Base-by-base conservation (phyloP, 2,797 vertebrate genomes). In the Phylloscopus collybita region DNA sequence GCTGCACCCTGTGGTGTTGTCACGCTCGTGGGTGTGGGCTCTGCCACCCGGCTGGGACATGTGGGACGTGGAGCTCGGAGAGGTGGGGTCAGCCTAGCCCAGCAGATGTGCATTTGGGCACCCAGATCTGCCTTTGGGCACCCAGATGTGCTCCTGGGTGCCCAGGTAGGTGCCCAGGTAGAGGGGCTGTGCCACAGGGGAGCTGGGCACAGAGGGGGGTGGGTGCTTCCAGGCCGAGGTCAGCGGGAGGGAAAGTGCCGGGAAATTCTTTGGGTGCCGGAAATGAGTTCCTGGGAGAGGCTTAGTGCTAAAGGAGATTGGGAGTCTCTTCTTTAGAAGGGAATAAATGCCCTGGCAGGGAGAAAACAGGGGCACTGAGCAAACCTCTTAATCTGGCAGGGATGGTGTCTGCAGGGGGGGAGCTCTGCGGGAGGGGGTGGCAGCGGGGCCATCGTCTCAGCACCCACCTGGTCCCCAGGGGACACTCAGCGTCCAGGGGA, bases 371-470 rank as follows among this genome's bases (percentile, higher is more conserved):
- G 0, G 25, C 8, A 2, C 80, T 11, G 11, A 34, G 65, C 60
- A 38, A 25, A 9, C 42, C 60, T 45, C 32, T 13, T 56, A 16
- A 44, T 80, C 38, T 21, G 0, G 1, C 0, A 1, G 5, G 6
- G 19, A 4, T 13, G 34, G 20, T 8, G 80, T 9, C 8, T 38
- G 49, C 3, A 4, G 49, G 3, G 13, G 13, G 29, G 16, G 32
- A 56, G 29, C 51, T 40, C 62, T 7, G 2, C 2, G 4, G 34
- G 40, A 40, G 21, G 44, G 29, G 42, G 1, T 29, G 73, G 42
- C 72, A 36, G 72, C 1, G 0, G 23, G 4, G 10, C 6, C 51
- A 14, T 20, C 0, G 0, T n/a, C 61, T 44, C 54, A 6, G 17
- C 38, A 11, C 19, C 54, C 50, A 25, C 22, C 49, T 49, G 49